Evolutionary conservation across 30 jellyfish, hydroid and myxozoan genomes (phyloP), one percentile per base, ranked within the genome.

Genomic region (Aurelia aurita complex sp. Pacific): DNA sequence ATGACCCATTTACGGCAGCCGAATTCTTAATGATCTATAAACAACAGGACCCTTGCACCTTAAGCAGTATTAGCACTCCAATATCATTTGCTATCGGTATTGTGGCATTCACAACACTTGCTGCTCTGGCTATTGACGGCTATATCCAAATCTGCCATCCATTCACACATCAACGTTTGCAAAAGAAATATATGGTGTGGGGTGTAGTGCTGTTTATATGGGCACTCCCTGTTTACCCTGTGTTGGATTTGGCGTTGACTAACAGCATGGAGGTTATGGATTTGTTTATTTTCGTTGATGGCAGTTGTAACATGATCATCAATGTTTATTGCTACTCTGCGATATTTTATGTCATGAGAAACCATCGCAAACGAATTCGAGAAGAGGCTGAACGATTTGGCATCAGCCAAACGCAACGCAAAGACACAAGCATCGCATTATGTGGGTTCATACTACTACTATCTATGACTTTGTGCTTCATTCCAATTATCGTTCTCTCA

Each of bases 91-190:
- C 17, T 13, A 10, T 82, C 79, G 91, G 85, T 12, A 73, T 68
- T 2, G 80, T 61, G 5, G 73, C 91, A 34, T 73, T 82, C 64
- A 43, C 59, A 75, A 82, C 91, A 8, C 63, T 82, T 13, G 82
- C 91, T 16, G 67, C 55, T 4, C 85, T 82, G 38, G 85, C 91
- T 1, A 46, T 82, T 18, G 91, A 82, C 42, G 68, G 91, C 8
- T 82, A 68, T 38, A 1, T 71, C 18, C 71, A 61, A 62, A 70
- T 82, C 54, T 68, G 82, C 80, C 75, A 70, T 34, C 91, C 91
- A 61, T 82, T 70, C 73, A 54, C 35, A 33, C 85, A 82, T 51
- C 53, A 54, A 35, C 40, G 64, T 29, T 13, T 82, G 79, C 76
- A 75, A 17, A 53, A 60, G 38, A 55, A 62, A 42, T 29, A 79